phyloP scores from a whole-genome alignment of 1,140 invertebrate genomes.

The Papilio machaon region DNA sequence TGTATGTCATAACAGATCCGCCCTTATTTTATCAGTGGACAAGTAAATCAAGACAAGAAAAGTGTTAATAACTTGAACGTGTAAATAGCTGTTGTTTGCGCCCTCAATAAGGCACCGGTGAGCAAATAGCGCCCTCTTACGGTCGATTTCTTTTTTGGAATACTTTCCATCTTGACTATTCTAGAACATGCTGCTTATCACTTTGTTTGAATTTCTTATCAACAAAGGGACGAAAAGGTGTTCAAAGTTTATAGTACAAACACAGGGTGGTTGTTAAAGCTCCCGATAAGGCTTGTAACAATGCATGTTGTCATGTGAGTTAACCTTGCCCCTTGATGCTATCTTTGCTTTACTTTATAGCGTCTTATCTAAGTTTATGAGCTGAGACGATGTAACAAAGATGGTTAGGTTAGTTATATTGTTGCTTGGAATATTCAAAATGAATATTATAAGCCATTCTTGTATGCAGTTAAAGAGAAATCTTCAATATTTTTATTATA shows the following conservation, averaged over 20 bases:
- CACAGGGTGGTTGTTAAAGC: slow-evolving; percentile 54
- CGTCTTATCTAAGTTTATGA: slow-evolving; percentile 32
- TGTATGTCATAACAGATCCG: not conserved
- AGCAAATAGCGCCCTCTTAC: slow-evolving; percentile 30
- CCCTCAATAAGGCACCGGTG: slow-evolving; percentile 11
- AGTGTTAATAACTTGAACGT: slow-evolving; percentile 10
- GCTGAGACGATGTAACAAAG: slow-evolving; percentile 21
- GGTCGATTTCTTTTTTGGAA: slow-evolving; percentile 31
- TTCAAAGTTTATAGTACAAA: slow-evolving; percentile 56
- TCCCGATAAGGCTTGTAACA: slow-evolving; percentile 49
- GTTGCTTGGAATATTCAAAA: not conserved
- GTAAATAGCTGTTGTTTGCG: slow-evolving; percentile 17
- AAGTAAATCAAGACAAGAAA: slow-evolving; percentile 17
- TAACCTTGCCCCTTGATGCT: slow-evolving; percentile 31
- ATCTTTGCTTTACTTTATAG: slow-evolving; percentile 35
- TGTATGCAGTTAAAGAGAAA: not conserved
- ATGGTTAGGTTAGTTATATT: slow-evolving; percentile 4
- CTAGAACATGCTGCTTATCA: slow-evolving; percentile 45
- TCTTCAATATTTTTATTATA: not conserved
- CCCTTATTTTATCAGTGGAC: not conserved
- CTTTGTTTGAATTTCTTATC: slow-evolving; percentile 50
- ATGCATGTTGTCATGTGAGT: slow-evolving; percentile 32
- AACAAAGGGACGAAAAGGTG: slow-evolving; percentile 44
- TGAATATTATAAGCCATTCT: not conserved
- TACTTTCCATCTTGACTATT: slow-evolving; percentile 40